phyloP scores from a whole-genome alignment of 2,888 invertebrate genomes.

The Saturnia pavonia region DNA sequence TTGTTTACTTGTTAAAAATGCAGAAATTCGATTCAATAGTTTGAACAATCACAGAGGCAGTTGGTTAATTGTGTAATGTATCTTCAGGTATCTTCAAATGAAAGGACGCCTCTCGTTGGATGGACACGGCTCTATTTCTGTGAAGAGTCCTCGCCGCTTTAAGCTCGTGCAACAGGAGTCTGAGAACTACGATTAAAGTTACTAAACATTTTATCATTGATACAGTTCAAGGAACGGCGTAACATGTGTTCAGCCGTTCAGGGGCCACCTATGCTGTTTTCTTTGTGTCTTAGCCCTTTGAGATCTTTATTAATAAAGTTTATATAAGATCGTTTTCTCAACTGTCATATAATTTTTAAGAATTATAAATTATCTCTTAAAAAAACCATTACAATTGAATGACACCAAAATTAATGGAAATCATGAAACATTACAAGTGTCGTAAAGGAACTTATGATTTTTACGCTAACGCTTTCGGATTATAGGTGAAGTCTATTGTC shows the following conservation, averaged over 20 bases:
- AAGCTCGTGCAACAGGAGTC: conserved; percentile 95
- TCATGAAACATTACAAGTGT: not conserved
- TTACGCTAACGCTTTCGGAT: not conserved
- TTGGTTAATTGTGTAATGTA: not conserved
- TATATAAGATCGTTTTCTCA: not conserved
- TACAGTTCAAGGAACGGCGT: not conserved
- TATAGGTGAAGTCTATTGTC: not conserved
- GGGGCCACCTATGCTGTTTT: not conserved
- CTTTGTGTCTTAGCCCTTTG: not conserved
- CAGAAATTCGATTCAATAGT: too few species aligned
- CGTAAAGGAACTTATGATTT: not conserved
- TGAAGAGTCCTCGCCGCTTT: conserved; percentile 93
- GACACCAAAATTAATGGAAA: not conserved
- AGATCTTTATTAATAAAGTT: not conserved
- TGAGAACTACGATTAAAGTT: conserved; percentile 90
- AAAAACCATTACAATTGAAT: not conserved
- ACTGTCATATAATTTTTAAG: not conserved
- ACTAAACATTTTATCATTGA: not conserved
- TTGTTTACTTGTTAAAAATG: too few species aligned
- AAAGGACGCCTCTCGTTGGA: conserved; percentile 88
- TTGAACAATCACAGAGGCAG: not conserved
- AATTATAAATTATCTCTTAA: not conserved
- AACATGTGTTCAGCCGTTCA: conserved; percentile 9
- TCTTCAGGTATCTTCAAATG: conserved; percentile 85
- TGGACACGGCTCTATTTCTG: conserved; percentile 89